Evolutionary conservation across 2,797 vertebrate species (phyloP), one percentile per base, ranked within the genome.

Genomic region (Erethizon dorsatum): DNA sequence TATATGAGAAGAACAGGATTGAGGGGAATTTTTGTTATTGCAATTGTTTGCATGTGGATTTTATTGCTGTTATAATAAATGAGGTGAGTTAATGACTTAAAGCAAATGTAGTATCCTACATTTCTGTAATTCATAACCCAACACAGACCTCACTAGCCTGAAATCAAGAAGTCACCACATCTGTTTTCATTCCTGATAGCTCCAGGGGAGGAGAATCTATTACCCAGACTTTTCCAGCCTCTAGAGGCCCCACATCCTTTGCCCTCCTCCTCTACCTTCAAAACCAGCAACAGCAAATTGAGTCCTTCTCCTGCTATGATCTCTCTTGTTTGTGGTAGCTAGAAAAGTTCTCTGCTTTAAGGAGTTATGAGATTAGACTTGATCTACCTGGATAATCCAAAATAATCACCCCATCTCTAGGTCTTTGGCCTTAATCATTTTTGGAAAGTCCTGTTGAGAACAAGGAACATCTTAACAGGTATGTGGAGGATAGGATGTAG

Each of bases 311-410:
- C 11, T 0, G 12, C 18, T 63, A 67, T 41, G 22, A n/a, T 83
- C 22, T 45, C 18, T 52, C 24, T 54, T 13, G 26, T 63, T 88
- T 56, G 80, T 63, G 88, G 28, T 9, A 90, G 50, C 45, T 85
- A 37, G 13, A 14, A 75, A 96, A 37, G 15, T 57, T 89, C 56
- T 91, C 18, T 69, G n/a, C 41, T 79, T 89, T 80, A 96, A 80
- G 33, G 20, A n/a, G 22, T 79, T 26, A 28, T 84, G 20, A n/a
- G 11, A 73, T 88, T 71, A 69, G 85, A 75, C 56, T 56, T 12
- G 33, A 71, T 54, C 63, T 86, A 61, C 75, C 13, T 20, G 33
- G 28, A 83, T 63, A 22, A 79, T 86, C 67, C 75, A 82, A 26
- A 95, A 50, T 63, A 90, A 78, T 90, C 33, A 45, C 3, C 28